Conservation (phyloP, 2,113 vertebrate species). For the Trichechus manatus region DNA sequence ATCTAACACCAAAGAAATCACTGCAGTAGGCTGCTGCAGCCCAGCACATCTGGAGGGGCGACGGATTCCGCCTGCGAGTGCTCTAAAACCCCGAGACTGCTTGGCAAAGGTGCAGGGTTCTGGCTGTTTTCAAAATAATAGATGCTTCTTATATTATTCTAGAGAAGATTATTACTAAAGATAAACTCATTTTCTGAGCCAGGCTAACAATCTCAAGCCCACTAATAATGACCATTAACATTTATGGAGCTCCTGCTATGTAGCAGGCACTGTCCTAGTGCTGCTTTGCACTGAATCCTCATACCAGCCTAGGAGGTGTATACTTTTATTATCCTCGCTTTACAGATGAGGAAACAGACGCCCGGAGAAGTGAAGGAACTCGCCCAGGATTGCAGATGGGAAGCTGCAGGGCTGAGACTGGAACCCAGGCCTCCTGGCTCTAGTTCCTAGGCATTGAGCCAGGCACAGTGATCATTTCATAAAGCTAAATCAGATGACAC, state of each 20-base stretch:
- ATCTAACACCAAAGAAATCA: accelerated
- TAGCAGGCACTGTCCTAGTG: not conserved
- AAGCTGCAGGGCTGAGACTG: not conserved
- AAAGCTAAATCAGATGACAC: not conserved
- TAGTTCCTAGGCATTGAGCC: not conserved
- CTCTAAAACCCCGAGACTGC: not conserved
- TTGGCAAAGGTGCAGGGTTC: not conserved
- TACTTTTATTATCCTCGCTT: not conserved
- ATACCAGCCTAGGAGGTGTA: not conserved
- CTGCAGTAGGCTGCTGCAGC: not conserved
- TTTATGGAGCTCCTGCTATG: not conserved
- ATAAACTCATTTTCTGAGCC: not conserved
- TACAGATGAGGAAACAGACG: not conserved
- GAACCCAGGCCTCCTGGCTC: not conserved
- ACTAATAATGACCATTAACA: not conserved
- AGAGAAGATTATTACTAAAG: not conserved
- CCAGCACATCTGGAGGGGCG: not conserved
- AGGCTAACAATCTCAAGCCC: not conserved
- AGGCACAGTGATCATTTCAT: not conserved
- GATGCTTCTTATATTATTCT: not conserved
- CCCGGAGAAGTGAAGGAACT: not conserved
- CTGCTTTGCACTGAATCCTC: not conserved
- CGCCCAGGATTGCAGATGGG: not conserved
- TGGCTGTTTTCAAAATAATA: constrained; percentile 28
- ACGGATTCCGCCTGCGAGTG: not conserved